Evolutionary conservation across 1,140 invertebrate species (phyloP).

Genomic region (Drosophila simulans): DNA sequence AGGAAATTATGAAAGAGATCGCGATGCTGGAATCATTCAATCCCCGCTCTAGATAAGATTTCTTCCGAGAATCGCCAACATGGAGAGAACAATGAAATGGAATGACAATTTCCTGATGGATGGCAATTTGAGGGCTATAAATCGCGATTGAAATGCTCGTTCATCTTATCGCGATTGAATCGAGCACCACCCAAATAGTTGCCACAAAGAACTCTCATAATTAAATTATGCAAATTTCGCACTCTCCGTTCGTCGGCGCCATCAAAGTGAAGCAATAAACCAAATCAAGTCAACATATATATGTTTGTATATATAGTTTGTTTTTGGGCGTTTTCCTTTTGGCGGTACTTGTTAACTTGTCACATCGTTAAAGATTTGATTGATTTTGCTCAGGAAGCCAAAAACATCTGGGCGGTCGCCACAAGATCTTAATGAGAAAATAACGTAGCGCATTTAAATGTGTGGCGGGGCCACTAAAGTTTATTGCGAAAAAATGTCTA

Average conservation of each 20-base stretch:
- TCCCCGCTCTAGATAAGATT: slow-evolving; percentile 3
- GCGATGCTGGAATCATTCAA: slow-evolving; percentile 5
- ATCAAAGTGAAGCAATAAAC: slow-evolving; percentile 67
- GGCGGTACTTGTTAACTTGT: slow-evolving; percentile 41
- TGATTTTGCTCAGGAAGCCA: slow-evolving; percentile 73
- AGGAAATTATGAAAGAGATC: slow-evolving; percentile 19
- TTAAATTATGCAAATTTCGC: slow-evolving; percentile 78
- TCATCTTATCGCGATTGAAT: slow-evolving; percentile 66
- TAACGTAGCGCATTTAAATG: slow-evolving; percentile 78
- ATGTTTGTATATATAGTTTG: background rate
- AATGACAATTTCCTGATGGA: slow-evolving; percentile 62
- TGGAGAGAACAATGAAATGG: slow-evolving; percentile 10
- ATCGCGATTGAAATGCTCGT: slow-evolving; percentile 54
- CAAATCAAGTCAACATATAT: slow-evolving; percentile 17
- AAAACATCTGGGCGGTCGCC: slow-evolving; percentile 45
- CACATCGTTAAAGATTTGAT: slow-evolving; percentile 79
- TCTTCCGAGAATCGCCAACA: slow-evolving; percentile 42
- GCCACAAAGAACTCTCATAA: slow-evolving; percentile 75
- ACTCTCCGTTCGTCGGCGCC: slow-evolving; percentile 60
- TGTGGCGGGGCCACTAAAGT: slow-evolving; percentile 59
- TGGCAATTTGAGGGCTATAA: slow-evolving; percentile 63
- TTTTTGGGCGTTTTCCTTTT: slow-evolving; percentile 35
- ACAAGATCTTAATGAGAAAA: slow-evolving; percentile 68
- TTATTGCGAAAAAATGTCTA: slow-evolving; percentile 23
- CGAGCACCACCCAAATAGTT: slow-evolving; percentile 73